phyloP scores from a whole-genome alignment of 2,888 invertebrate genomes.

The Nymphalis polychloros region DNA sequence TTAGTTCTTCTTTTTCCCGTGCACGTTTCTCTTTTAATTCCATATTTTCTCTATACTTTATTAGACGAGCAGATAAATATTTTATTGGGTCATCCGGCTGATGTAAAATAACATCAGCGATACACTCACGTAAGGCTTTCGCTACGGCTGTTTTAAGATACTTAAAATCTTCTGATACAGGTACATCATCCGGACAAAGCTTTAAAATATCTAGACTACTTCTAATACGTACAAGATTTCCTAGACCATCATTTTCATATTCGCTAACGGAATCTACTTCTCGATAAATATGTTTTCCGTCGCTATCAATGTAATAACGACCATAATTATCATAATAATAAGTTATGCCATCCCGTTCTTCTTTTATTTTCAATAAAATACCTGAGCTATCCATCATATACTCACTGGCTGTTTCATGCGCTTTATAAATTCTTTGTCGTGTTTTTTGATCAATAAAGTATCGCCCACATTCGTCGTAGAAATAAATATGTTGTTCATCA shows the following conservation, averaged over 20 bases:
- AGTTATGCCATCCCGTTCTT: slow-evolving; percentile 61
- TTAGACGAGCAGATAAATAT: slow-evolving; percentile 59
- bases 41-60: slow-evolving; percentile 68
- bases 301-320: slow-evolving; percentile 65
- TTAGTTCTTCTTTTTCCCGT: slow-evolving; percentile 60
- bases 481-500: slow-evolving; percentile 63
- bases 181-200: slow-evolving; percentile 64
- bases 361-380: slow-evolving; percentile 65
- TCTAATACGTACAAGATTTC: slow-evolving; percentile 72
- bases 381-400: slow-evolving; percentile 73
- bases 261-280: slow-evolving; percentile 67
- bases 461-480: slow-evolving; percentile 73
- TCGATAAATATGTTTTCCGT: slow-evolving; percentile 71
- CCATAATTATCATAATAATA: slow-evolving; percentile 73
- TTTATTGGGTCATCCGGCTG: slow-evolving; percentile 75
- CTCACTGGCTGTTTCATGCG: slow-evolving; percentile 66
- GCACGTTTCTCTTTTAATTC: slow-evolving; percentile 60
- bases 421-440: slow-evolving; percentile 69
- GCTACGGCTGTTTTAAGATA: slow-evolving; percentile 70
- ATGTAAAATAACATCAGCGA: slow-evolving; percentile 65
- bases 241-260: slow-evolving; percentile 75
- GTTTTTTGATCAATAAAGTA: slow-evolving; percentile 63
- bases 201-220: slow-evolving; percentile 64
- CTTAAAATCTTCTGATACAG: slow-evolving; percentile 70
- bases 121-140: slow-evolving; percentile 63